A percentile compares a stretch with the other conserved stretches of the same genome.
These are phyloP conservation scores for Haplochromis burtoni DNA, from an alignment of 2,113 vertebrate species.

Conservation along the genomic window DNA sequence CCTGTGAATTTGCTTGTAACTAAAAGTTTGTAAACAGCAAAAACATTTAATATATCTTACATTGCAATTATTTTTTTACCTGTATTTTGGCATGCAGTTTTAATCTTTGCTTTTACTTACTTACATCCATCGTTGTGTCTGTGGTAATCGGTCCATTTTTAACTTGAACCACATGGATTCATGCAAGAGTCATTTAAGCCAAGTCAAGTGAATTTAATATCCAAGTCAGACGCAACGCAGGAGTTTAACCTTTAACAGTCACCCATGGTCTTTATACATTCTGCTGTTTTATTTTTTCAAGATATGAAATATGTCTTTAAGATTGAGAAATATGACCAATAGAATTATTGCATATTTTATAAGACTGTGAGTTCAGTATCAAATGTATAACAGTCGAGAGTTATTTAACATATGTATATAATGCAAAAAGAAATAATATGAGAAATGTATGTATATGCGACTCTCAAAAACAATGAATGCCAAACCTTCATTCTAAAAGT, in stretches of 20 bases:
- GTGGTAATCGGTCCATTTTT: constrained; percentile 71
- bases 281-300: constrained; percentile 55
- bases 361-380: constrained; percentile 44
- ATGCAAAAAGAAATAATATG: constrained; percentile 8
- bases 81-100: constrained; percentile 81
- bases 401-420: constrained; percentile 52
- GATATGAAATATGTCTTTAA: constrained; percentile 29
- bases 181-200: constrained; percentile 15
- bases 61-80: constrained; percentile 79
- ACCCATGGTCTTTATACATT: constrained; percentile 48
- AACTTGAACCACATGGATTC: constrained; percentile 60
- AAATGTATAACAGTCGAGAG: constrained; percentile 43
- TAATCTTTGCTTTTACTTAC: constrained; percentile 71
- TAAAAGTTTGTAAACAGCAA: constrained; percentile 72
- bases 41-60: constrained; percentile 74
- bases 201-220: constrained; percentile 42
- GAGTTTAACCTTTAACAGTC: constrained; percentile 40
- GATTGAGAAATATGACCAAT: constrained; percentile 30
- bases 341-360: constrained; percentile 64
- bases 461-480: constrained; percentile 62
- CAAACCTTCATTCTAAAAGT: constrained; percentile 50
- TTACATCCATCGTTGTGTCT: constrained; percentile 74
- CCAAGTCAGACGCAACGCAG: constrained; percentile 70
- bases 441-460: constrained; percentile 52
- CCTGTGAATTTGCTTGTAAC: constrained; percentile 63